Evolutionary conservation across 1,140 invertebrate species (phyloP), one percentile per base, ranked within the genome.

Genomic region (Xylocopa sonorina): DNA sequence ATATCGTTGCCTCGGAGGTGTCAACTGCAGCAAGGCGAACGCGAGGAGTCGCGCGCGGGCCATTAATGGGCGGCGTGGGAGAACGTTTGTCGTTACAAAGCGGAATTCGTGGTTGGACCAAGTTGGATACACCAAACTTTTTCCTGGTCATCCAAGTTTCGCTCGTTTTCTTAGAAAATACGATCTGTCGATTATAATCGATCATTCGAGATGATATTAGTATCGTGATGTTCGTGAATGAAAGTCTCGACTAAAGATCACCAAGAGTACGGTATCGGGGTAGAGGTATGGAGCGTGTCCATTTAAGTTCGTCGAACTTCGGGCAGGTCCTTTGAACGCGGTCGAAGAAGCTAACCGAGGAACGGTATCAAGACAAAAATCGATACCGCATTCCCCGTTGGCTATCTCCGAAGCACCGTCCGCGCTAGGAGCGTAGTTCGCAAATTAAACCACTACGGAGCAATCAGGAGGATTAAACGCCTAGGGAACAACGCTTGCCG

Each of bases 301-400:
- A 50, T 41, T 73, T 60, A 67, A 78, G 80, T 82, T 72, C 55
- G 34, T 82, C 82, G 76, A 84, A 83, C 81, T 78, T 78, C 27
- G 64, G 18, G 3, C 48, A 24, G 38, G 57, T 53, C 53, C 81
- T 83, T 67, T 38, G 75, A 60, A 58, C 48, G 29, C 5, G 79
- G 34, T 68, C 69, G 64, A 85, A 84, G 82, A 81, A 81, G 84
- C 78, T 77, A n/a, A 69, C 82, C 57, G 74, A 73, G 51, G 24
- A 77, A 73, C 72, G 57, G 72, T 81, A 84, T 84, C 83, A 57
- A 76, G 67, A 78, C 69, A 82, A 85, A 84, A 85, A 82, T 85
- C 84, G 75, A 85, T 81, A 74, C 53, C 67, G 21, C 62, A 38
- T 53, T 78, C 79, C 73, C 58, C 34, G 78, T 38, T 67, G 73